These are phyloP conservation scores for Ennomos fuscantarius DNA, from an alignment of 2,888 invertebrate genomes.

Conservation along the genomic window DNA sequence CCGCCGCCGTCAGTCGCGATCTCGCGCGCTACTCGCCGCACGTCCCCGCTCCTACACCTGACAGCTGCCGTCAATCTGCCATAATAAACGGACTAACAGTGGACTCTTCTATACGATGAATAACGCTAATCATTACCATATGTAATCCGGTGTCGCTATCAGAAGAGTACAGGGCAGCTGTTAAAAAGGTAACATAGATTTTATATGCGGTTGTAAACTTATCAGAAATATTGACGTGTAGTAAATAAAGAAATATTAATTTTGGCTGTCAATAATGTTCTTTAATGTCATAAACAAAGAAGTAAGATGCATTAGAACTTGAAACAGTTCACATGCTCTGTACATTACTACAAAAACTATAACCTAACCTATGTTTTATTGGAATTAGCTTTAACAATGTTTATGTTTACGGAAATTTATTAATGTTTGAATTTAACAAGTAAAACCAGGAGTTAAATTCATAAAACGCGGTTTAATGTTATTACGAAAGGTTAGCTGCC, in stretches of 20 bases:
- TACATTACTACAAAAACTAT: no score
- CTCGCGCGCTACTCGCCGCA: constrained; percentile 57
- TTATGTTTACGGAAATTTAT: no score
- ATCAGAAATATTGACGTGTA: constrained; percentile 39
- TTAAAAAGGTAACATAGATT: constrained; percentile 62
- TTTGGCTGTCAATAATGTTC: background rate
- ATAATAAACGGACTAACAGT: constrained; percentile 52
- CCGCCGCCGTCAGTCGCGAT: constrained; percentile 69
- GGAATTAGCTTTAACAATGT: no score
- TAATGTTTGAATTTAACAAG: no score
- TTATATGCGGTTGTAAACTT: constrained; percentile 43
- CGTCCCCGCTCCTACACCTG: constrained; percentile 59
- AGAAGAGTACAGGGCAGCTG: constrained; percentile 68
- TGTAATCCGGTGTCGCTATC: constrained; percentile 62
- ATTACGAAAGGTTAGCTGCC: constrained; percentile 3
- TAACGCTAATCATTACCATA: constrained; percentile 45
- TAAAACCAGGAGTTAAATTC: no score
- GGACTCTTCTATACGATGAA: constrained; percentile 36
- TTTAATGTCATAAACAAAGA: background rate
- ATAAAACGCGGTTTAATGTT: background rate
- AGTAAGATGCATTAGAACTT: background rate
- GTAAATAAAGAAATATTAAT: constrained; percentile 29
- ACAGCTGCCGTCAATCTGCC: constrained; percentile 65
- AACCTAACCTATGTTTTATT: no score
- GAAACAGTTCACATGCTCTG: no score